A percentile compares a stretch with the other conserved stretches of the same genome.
phyloP scores from a whole-genome alignment of 1,140 invertebrate genomes.

The Trypoxylus dichotomus region DNA sequence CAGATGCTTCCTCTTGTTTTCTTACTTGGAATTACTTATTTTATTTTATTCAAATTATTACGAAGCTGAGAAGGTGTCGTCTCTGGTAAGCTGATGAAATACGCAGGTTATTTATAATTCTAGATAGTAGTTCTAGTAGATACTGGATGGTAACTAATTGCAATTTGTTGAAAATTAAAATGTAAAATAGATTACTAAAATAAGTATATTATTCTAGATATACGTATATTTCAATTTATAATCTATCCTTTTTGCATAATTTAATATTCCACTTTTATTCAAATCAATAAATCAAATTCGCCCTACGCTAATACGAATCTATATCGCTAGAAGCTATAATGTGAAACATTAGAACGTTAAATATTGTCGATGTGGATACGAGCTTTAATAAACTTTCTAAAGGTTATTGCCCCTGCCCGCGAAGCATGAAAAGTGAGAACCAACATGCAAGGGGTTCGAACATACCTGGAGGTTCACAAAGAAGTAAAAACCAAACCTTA shows the following conservation, averaged over 20 bases:
- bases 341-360: background rate
- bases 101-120: too few relatives aligned
- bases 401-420: slow-evolving; percentile 14
- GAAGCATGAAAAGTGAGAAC: slow-evolving; percentile 11
- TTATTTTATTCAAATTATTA: too few relatives aligned
- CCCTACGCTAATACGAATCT: background rate
- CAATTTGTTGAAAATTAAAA: too few relatives aligned
- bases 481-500: background rate
- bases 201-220: background rate
- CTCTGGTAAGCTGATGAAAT: too few relatives aligned
- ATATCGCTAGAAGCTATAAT: background rate
- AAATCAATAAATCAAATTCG: background rate
- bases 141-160: too few relatives aligned
- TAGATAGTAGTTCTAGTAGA: too few relatives aligned
- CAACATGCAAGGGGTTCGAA: slow-evolving; percentile 18
- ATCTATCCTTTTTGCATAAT: background rate
- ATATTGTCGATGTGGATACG: background rate
- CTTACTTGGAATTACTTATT: too few relatives aligned
- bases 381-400: slow-evolving; percentile 21
- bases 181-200: too few relatives aligned
- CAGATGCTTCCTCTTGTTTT: too few relatives aligned
- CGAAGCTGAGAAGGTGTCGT: too few relatives aligned
- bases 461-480: background rate
- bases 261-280: background rate
- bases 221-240: background rate